A percentile compares a stretch with the other conserved stretches of the same genome.
Conservation (phyloP, 2,888 invertebrate genomes). For the Cephus pulcher region DNA sequence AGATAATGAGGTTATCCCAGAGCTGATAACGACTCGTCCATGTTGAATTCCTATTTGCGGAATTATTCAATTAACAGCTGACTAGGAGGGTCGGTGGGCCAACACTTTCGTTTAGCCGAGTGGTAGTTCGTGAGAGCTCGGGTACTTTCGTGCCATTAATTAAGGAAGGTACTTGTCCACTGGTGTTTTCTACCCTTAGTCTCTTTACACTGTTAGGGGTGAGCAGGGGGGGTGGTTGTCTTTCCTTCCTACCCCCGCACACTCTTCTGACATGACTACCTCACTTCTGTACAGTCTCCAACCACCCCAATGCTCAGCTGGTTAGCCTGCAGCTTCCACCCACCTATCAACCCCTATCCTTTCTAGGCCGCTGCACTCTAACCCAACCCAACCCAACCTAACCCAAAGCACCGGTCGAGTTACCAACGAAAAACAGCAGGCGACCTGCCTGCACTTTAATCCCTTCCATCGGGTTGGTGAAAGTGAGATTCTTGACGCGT, state of each 20-base stretch:
- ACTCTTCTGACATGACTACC: not conserved
- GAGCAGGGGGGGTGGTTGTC: not conserved
- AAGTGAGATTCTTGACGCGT: not conserved
- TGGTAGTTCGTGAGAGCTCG: conserved; percentile 1
- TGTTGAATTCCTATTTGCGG: not conserved
- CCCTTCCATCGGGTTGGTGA: not conserved
- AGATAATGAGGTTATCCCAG: not conserved
- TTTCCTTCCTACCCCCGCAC: not conserved
- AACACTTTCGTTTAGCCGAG: not conserved
- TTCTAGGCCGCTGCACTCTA: not conserved
- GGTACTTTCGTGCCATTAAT: conserved; percentile 19
- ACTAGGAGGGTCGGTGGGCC: not conserved
- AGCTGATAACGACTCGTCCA: not conserved
- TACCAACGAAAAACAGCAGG: not conserved
- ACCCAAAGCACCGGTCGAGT: not conserved
- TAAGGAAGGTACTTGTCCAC: conserved; percentile 25
- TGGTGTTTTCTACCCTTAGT: conserved; percentile 6
- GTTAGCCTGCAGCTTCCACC: not conserved
- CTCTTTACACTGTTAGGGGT: not conserved
- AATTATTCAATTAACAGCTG: not conserved
- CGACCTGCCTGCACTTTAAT: not conserved
- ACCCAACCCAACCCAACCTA: not conserved
- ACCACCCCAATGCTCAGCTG: not conserved
- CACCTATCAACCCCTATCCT: not conserved
- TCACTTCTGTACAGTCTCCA: not conserved